These are phyloP conservation scores for Drosophila orena DNA, from an alignment of 1,140 invertebrate species.

Conservation along the genomic window DNA sequence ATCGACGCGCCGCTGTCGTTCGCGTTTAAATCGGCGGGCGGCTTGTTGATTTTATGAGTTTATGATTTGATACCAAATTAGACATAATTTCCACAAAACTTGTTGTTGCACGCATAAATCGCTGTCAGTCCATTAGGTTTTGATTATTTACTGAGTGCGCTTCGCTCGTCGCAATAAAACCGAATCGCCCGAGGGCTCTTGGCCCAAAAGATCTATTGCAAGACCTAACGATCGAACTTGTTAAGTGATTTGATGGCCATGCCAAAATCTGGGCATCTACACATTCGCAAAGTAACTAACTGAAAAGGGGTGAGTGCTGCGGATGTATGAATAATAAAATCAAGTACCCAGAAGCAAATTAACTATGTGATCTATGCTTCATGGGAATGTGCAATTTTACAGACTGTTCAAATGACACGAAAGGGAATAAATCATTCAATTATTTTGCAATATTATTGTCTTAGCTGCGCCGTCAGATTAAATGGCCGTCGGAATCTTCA, in stretches of 20 bases:
- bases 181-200: conserved; percentile 21
- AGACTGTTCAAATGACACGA: neutral
- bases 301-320: too few species aligned
- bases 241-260: conserved; percentile 24
- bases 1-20: conserved; percentile 47
- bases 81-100: conserved; percentile 42
- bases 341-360: too few species aligned
- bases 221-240: conserved; percentile 21
- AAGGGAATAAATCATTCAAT: too few species aligned
- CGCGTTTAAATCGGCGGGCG: conserved; percentile 41
- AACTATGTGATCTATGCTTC: neutral
- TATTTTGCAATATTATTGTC: neutral
- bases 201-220: conserved; percentile 28
- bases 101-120: conserved; percentile 61
- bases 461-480: too few species aligned
- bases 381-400: too few species aligned
- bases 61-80: conserved; percentile 75
- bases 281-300: neutral
- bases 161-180: conserved; percentile 20
- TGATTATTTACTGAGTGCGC: conserved; percentile 62
- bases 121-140: conserved; percentile 70
- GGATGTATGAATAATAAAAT: too few species aligned
- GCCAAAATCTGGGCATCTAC: neutral
- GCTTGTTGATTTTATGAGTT: conserved; percentile 72
- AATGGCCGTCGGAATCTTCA: neutral